These are phyloP conservation scores for Serrognathus titanus DNA, from an alignment of 2,888 invertebrate genomes.

Conservation along the genomic window DNA sequence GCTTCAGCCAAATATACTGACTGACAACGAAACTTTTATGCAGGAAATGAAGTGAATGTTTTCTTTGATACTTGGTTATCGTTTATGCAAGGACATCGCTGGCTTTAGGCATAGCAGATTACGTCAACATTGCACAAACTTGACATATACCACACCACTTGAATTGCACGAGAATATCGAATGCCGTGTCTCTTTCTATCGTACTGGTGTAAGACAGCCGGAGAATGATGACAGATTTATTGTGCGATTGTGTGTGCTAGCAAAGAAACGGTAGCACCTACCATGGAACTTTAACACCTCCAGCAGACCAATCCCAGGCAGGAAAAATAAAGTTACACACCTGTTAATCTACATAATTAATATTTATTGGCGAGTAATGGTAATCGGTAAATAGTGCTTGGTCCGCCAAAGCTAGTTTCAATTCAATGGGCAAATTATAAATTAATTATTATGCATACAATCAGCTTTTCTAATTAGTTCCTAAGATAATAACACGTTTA, in stretches of 20 bases:
- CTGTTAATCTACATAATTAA: slow-evolving; percentile 24
- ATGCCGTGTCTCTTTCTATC: slow-evolving; percentile 3
- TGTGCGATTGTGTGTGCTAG: slow-evolving; percentile 5
- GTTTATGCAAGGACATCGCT: slow-evolving; percentile 26
- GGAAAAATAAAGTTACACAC: slow-evolving; percentile 16
- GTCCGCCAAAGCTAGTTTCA: slow-evolving; percentile 8
- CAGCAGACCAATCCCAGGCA: background rate
- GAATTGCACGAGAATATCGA: slow-evolving; percentile 23
- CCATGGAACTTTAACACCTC: slow-evolving; percentile 4
- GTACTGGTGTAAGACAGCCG: background rate
- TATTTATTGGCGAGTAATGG: slow-evolving; percentile 24
- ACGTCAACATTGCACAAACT: slow-evolving; percentile 30
- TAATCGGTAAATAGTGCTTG: slow-evolving; percentile 19
- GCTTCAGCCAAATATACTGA: background rate
- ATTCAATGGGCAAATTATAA: background rate
- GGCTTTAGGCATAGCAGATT: slow-evolving; percentile 27
- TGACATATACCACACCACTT: slow-evolving; percentile 26
- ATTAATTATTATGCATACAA: background rate
- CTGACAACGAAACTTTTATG: slow-evolving; percentile 16
- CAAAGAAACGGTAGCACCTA: slow-evolving; percentile 6
- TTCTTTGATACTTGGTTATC: slow-evolving; percentile 23
- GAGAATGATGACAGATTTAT: slow-evolving; percentile 2
- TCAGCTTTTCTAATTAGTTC: too few species aligned
- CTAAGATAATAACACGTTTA: too few species aligned
- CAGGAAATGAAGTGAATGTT: slow-evolving; percentile 29